phyloP scores from a whole-genome alignment of 2,888 invertebrate genomes.

The Trissolcus brochymenae region DNA sequence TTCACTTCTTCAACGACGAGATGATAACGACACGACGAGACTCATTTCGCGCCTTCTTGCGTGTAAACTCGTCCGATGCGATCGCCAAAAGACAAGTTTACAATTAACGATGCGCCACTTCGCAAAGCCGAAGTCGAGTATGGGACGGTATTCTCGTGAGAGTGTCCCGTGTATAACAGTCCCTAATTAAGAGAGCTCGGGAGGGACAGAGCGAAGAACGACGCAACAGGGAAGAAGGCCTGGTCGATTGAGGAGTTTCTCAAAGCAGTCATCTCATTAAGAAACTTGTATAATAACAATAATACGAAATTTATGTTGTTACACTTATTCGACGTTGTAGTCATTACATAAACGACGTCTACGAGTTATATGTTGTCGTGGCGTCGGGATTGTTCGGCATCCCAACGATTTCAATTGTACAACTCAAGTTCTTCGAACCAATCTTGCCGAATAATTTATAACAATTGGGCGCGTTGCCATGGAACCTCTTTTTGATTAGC shows the following conservation, averaged over 20 bases:
- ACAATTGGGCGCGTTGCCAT: neutral
- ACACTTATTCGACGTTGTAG: slow-evolving; percentile 37
- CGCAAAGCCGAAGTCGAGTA: slow-evolving; percentile 40
- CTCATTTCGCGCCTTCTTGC: slow-evolving; percentile 59
- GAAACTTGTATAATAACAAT: slow-evolving; percentile 42
- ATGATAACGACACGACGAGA: slow-evolving; percentile 50
- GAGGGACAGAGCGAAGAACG: slow-evolving; percentile 23
- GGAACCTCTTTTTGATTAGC: too few species aligned
- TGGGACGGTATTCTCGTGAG: slow-evolving; percentile 55
- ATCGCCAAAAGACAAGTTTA: slow-evolving; percentile 61
- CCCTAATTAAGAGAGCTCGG: slow-evolving; percentile 60
- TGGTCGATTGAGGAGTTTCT: slow-evolving; percentile 48
- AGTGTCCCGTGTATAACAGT: slow-evolving; percentile 50
- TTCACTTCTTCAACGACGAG: slow-evolving; percentile 45
- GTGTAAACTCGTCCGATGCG: slow-evolving; percentile 62
- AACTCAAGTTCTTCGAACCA: slow-evolving; percentile 8
- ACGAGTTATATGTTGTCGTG: slow-evolving; percentile 12
- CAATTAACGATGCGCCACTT: slow-evolving; percentile 60
- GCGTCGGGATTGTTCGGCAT: slow-evolving; percentile 12
- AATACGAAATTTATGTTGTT: slow-evolving; percentile 44
- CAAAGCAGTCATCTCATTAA: slow-evolving; percentile 50
- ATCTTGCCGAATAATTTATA: slow-evolving; percentile 5
- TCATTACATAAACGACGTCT: slow-evolving; percentile 31
- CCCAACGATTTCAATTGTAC: slow-evolving; percentile 18
- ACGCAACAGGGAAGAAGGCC: slow-evolving; percentile 11